These are phyloP conservation scores for Aphaenogaster rudis DNA, from an alignment of 1,140 invertebrate genomes.

Conservation along the genomic window DNA sequence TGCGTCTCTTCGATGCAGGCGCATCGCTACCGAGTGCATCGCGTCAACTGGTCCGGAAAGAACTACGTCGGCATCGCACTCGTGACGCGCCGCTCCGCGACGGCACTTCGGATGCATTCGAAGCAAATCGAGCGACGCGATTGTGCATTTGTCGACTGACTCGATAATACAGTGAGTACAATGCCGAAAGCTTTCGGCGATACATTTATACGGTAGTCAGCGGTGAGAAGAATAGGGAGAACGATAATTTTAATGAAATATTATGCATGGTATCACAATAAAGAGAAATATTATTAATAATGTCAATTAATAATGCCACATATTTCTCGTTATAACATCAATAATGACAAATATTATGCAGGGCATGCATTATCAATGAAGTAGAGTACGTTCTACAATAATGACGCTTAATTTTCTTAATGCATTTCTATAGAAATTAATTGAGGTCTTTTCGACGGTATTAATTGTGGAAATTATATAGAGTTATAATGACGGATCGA, in stretches of 20 bases:
- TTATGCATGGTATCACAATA: background rate
- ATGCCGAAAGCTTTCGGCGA: constrained; percentile 1
- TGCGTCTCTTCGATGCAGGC: background rate
- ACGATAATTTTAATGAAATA: background rate
- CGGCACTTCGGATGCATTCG: background rate
- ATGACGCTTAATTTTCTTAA: constrained; percentile 4
- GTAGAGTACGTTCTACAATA: background rate
- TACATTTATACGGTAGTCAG: background rate
- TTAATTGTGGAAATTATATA: background rate
- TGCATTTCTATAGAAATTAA: background rate
- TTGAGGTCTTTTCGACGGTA: background rate
- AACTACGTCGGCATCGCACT: background rate
- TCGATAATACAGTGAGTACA: constrained; percentile 17
- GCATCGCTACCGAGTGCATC: background rate
- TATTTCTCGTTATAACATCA: no score
- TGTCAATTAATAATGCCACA: no score
- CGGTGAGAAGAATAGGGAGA: background rate
- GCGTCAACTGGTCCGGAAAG: constrained; percentile 31
- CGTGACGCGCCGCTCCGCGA: background rate
- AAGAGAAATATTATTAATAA: no score
- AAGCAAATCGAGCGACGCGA: constrained; percentile 42
- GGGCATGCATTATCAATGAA: background rate
- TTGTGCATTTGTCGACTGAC: constrained; percentile 33
- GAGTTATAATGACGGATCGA: constrained; percentile 33
- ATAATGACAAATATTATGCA: background rate